Percentiles rank a stretch among this genome's conserved stretches.
These are phyloP conservation scores for Kryptopterus vitreolus DNA, from an alignment of 2,797 vertebrate genomes.

Conservation along the genomic window DNA sequence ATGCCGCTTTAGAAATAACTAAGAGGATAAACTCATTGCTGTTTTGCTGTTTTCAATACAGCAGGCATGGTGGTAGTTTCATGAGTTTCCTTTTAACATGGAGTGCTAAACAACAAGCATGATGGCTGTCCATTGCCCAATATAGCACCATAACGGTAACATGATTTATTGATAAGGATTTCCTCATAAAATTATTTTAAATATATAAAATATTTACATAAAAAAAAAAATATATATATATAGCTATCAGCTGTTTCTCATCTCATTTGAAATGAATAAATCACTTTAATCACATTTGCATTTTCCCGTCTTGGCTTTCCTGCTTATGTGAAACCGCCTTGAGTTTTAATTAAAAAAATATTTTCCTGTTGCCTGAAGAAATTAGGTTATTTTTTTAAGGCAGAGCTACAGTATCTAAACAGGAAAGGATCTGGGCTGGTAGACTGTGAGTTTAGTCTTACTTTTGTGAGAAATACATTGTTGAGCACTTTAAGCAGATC, in stretches of 20 bases:
- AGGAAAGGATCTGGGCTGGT: not conserved
- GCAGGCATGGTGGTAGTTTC: conserved; percentile 5
- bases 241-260: not conserved
- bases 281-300: not conserved
- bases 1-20: conserved; percentile 7
- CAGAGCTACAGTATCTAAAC: not conserved
- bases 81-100: conserved; percentile 26
- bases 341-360: not conserved
- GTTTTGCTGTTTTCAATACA: not conserved
- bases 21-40: conserved; percentile 15
- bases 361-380: not conserved
- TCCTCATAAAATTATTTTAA: not conserved
- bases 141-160: conserved; percentile 7
- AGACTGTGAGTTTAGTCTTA: not conserved
- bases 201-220: not conserved
- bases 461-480: too few species aligned
- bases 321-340: not conserved
- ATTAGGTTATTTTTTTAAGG: not conserved
- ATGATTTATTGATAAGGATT: not conserved
- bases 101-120: conserved; percentile 2
- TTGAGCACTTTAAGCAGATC: too few species aligned
- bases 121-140: conserved; percentile 14
- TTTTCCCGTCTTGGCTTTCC: not conserved
- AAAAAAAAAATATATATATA: not conserved
- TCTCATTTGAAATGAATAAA: not conserved